Conservation (phyloP, 2,113 vertebrate genomes). For the Tachysurus vachellii region DNA sequence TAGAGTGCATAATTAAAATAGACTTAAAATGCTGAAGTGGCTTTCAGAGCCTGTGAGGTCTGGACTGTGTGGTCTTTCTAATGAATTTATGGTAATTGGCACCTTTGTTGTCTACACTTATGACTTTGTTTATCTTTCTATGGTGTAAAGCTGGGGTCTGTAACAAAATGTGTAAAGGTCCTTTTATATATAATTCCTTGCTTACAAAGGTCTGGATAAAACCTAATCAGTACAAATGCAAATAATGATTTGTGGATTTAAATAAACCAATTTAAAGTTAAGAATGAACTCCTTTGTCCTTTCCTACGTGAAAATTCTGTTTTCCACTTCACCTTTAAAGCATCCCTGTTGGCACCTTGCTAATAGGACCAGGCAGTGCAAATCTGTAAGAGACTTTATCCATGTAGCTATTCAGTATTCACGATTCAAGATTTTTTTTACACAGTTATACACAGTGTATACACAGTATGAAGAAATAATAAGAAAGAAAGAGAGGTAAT, state of each 20-base stretch:
- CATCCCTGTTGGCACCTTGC: background rate
- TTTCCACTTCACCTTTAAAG: background rate
- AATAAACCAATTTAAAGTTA: background rate
- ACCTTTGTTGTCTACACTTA: background rate
- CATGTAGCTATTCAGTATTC: too few species aligned
- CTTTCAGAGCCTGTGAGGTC: background rate
- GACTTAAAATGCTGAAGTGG: background rate
- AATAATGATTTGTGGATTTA: background rate
- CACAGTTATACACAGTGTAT: too few species aligned
- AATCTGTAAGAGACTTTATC: background rate
- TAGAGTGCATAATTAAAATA: slow-evolving; percentile 8
- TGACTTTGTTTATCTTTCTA: background rate
- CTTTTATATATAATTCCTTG: background rate
- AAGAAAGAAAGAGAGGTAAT: too few species aligned
- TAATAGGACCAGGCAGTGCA: background rate
- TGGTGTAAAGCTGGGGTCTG: background rate
- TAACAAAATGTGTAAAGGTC: background rate
- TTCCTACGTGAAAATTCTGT: background rate
- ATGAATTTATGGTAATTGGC: background rate
- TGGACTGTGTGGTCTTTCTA: background rate
- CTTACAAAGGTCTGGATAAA: background rate
- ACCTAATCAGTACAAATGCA: background rate
- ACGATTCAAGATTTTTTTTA: too few species aligned
- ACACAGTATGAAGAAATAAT: too few species aligned
- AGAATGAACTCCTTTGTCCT: background rate